phyloP scores from a whole-genome alignment of 2,113 vertebrate genomes.

The Megaceryle torquata region DNA sequence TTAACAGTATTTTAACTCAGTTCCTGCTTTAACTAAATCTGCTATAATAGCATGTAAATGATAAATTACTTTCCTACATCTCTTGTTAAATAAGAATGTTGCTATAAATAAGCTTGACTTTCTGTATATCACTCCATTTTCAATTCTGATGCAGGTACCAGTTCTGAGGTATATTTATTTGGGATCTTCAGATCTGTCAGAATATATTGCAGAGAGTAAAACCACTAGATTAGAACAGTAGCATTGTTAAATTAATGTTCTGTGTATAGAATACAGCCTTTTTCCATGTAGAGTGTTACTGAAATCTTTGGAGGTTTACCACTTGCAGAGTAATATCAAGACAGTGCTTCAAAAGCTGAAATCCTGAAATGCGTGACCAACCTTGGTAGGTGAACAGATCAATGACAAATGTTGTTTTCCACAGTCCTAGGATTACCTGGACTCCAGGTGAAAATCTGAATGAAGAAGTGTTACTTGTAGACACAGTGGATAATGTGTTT shows the following conservation, averaged over 20 bases:
- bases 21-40: background rate
- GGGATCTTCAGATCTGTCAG: background rate
- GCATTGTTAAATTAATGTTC: background rate
- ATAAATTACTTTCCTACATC: background rate
- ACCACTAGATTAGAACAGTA: background rate
- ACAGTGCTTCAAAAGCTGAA: background rate
- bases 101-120: background rate
- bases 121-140: background rate
- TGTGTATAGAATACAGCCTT: background rate
- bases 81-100: background rate
- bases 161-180: background rate
- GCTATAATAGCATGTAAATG: background rate
- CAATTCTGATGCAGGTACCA: background rate
- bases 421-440: accelerated
- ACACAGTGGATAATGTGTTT: background rate
- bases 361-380: background rate
- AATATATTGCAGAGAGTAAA: background rate
- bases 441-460: background rate
- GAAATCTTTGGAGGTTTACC: background rate
- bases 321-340: background rate
- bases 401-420: background rate
- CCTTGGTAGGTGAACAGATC: accelerated
- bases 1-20: background rate
- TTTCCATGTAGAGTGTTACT: background rate
- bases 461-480: background rate